phyloP scores from a whole-genome alignment of 2,888 invertebrate species.

The Erpobdella octoculata region DNA sequence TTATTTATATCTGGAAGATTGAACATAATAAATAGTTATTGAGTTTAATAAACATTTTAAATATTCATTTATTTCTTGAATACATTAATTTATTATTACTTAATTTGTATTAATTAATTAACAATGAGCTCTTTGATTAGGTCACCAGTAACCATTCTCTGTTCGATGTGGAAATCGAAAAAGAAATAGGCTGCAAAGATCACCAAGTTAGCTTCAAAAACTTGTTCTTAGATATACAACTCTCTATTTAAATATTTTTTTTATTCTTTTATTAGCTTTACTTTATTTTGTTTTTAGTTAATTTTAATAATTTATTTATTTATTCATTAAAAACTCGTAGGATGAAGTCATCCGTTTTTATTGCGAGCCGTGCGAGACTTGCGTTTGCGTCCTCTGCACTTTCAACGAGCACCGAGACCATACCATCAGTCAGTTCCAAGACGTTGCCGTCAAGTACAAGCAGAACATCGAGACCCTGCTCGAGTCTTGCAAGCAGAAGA shows the following conservation, averaged over 20 bases:
- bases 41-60: background rate
- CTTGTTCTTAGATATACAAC: conserved; percentile 28
- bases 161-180: conserved; percentile 53
- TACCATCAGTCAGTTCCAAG: conserved; percentile 37
- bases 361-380: conserved; percentile 52
- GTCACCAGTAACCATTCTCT: conserved; percentile 51
- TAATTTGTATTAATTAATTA: background rate
- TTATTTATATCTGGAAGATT: too few species aligned
- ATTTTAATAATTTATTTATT: background rate
- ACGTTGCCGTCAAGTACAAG: conserved; percentile 51
- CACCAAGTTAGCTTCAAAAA: conserved; percentile 52
- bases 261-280: too few species aligned
- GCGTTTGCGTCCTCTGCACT: conserved; percentile 53
- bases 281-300: background rate
- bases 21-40: background rate
- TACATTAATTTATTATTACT: background rate
- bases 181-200: conserved; percentile 52
- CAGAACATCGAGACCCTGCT: conserved; percentile 48
- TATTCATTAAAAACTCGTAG: conserved; percentile 40
- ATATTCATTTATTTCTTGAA: background rate
- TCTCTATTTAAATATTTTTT: too few species aligned
- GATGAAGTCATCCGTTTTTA: conserved; percentile 47
- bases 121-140: background rate
- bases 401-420: conserved; percentile 48
- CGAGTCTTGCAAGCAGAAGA: conserved; percentile 46